These are phyloP conservation scores for Athripsodes cinereus DNA, from an alignment of 2,888 invertebrate genomes.

Conservation along the genomic window DNA sequence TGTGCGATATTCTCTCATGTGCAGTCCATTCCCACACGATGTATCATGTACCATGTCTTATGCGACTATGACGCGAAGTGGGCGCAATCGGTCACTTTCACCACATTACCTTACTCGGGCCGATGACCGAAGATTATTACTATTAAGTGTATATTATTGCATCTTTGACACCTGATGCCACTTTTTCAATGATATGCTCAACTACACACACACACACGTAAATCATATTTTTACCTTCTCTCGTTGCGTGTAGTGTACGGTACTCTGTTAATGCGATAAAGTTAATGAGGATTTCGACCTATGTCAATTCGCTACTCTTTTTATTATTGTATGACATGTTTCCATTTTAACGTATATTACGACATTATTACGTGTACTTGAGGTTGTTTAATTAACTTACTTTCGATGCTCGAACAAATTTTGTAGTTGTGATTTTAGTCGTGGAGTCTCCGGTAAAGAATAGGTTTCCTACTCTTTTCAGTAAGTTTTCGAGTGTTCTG, in stretches of 20 bases:
- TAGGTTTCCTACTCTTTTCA: no score
- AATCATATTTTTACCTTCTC: no score
- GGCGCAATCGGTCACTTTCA: conserved; percentile 2
- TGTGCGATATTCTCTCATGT: not conserved
- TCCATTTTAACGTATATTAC: no score
- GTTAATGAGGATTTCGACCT: not conserved
- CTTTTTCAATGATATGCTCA: not conserved
- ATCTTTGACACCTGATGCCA: not conserved
- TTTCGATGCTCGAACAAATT: no score
- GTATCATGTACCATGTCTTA: not conserved
- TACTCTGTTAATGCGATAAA: not conserved
- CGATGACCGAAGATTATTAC: not conserved
- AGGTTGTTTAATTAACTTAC: not conserved
- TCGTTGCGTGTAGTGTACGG: not conserved
- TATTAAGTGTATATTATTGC: not conserved
- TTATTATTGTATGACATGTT: no score
- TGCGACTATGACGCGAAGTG: not conserved
- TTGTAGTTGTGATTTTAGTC: no score
- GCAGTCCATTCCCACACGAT: not conserved
- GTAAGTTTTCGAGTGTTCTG: no score
- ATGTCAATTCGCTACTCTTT: not conserved
- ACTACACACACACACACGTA: no score
- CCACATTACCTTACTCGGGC: not conserved
- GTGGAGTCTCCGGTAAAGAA: no score
- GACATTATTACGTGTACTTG: no score